Base-by-base conservation (phyloP, 2,888 invertebrate species). In the Griposia aprilina region DNA sequence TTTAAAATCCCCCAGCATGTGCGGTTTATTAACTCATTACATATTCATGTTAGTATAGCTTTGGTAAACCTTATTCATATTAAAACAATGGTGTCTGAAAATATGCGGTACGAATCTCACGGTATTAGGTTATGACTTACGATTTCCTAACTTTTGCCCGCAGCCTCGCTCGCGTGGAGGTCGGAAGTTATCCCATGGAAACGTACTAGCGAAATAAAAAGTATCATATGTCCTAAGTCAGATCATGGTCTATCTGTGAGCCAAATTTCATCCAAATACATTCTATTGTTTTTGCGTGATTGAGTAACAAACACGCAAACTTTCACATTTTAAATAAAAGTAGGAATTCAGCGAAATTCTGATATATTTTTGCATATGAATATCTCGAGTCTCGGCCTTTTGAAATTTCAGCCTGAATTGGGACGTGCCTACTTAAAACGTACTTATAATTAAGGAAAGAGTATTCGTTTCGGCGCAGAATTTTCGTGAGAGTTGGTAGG, bases 1-100 rank as follows among this genome's bases (percentile, higher is more conserved):
- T 81, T 67, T 63, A 74, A 81, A 59, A 62, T 69, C 11, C 66
- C 57, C 7, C 20, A 55, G 52, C 70, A 70, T 60, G 30, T 70
- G 26, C 7, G 70, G 83, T 88, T 91, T 87, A 90, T 87, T 87
- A 90, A 90, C 89, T 90, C 88, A 91, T 93, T 90, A 91, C 81
- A 79, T 86, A 92, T 93, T 93, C 91, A 93, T 92, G 73, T n/a
- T n/a, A n/a, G n/a, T 74, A 89, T 79, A 74, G 55, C 70, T 70
- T 48, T 71, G 76, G 82, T 76, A 77, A 69, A 68, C 76, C 68
- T 81, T 77, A 88, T 90, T 86, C 85, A 90, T 80, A 79, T 82
- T 84, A 60, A 65, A 85, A 89, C 87, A 88, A 90, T 88, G 79
- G 82, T 67, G 45, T 52, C 76, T 59, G 80, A 86, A 89, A 89